These are phyloP conservation scores for Beroe forskalii DNA, from an alignment of 37 sponge, comb jelly and placozoan genomes.

Conservation along the genomic window DNA sequence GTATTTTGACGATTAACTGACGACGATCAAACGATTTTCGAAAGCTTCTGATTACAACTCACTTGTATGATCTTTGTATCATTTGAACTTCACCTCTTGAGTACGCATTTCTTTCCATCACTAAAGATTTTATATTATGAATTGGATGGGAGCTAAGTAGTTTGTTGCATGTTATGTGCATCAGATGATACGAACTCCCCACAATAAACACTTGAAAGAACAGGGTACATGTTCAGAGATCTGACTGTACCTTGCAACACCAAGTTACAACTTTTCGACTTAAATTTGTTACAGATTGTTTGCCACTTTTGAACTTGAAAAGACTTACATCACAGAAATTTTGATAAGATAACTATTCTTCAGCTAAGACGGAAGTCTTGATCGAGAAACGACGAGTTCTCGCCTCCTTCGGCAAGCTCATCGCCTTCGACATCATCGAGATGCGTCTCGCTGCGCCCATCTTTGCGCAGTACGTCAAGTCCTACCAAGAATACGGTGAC, in stretches of 20 bases:
- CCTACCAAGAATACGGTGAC: slow-evolving; percentile 66
- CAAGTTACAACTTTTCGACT: background rate
- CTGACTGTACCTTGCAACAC: background rate
- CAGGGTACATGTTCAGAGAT: background rate
- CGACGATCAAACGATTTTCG: too few relatives aligned
- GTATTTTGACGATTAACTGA: too few relatives aligned
- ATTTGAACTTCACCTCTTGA: too few relatives aligned
- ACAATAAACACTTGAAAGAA: slow-evolving; percentile 8
- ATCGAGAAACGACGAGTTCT: slow-evolving; percentile 77
- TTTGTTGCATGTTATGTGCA: background rate
- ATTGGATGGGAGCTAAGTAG: slow-evolving; percentile 24
- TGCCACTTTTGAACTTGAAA: too few relatives aligned
- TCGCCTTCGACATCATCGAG: slow-evolving; percentile 76
- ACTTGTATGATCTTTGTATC: too few relatives aligned
- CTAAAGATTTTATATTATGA: background rate
- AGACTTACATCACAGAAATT: too few relatives aligned
- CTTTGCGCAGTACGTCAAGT: slow-evolving; percentile 80
- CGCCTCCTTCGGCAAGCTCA: slow-evolving; percentile 81
- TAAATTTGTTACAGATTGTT: too few relatives aligned
- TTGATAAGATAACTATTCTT: too few relatives aligned
- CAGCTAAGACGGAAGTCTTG: slow-evolving; percentile 74
- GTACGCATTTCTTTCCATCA: too few relatives aligned
- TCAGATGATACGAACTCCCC: slow-evolving; percentile 37
- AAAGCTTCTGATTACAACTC: too few relatives aligned
- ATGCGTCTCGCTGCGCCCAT: slow-evolving; percentile 76